Percentiles rank a stretch among this genome's conserved stretches.
These are phyloP conservation scores for Plagiodera versicolora DNA, from an alignment of 2,888 invertebrate genomes.

Conservation along the genomic window DNA sequence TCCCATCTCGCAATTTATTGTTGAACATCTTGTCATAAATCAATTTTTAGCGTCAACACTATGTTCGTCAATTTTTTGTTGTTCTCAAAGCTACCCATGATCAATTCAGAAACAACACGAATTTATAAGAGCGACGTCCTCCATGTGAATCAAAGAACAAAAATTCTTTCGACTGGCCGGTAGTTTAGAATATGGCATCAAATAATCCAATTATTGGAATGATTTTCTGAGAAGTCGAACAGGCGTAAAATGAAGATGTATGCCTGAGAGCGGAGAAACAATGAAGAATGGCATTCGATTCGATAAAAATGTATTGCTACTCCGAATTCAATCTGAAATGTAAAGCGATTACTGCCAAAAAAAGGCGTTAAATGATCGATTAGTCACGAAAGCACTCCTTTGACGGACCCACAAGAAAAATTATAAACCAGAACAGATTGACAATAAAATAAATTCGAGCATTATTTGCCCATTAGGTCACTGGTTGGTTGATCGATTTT, in stretches of 20 bases:
- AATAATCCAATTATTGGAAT: not conserved
- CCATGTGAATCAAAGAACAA: too few species aligned
- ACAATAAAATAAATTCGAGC: slow-evolving; percentile 24
- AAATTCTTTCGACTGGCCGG: too few species aligned
- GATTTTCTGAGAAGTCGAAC: not conserved
- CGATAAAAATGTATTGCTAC: slow-evolving; percentile 22
- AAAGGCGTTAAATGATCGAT: slow-evolving; percentile 33
- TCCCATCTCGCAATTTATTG: not conserved
- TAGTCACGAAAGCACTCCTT: slow-evolving; percentile 29
- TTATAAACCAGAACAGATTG: slow-evolving; percentile 26
- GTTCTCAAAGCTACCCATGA: not conserved
- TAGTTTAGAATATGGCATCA: too few species aligned
- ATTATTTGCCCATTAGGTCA: slow-evolving; percentile 29
- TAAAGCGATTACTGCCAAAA: slow-evolving; percentile 30
- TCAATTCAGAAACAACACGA: not conserved
- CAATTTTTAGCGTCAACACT: not conserved
- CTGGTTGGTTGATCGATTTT: slow-evolving; percentile 21
- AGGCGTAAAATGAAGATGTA: slow-evolving; percentile 15
- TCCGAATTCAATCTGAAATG: slow-evolving; percentile 30
- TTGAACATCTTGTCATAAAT: not conserved
- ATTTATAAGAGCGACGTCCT: not conserved
- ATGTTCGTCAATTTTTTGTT: not conserved
- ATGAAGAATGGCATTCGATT: slow-evolving; percentile 14
- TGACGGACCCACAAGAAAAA: slow-evolving; percentile 23
- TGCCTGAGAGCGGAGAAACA: slow-evolving; percentile 10